Base-by-base conservation (phyloP, 2,888 invertebrate species). In the Baccha elongata region DNA sequence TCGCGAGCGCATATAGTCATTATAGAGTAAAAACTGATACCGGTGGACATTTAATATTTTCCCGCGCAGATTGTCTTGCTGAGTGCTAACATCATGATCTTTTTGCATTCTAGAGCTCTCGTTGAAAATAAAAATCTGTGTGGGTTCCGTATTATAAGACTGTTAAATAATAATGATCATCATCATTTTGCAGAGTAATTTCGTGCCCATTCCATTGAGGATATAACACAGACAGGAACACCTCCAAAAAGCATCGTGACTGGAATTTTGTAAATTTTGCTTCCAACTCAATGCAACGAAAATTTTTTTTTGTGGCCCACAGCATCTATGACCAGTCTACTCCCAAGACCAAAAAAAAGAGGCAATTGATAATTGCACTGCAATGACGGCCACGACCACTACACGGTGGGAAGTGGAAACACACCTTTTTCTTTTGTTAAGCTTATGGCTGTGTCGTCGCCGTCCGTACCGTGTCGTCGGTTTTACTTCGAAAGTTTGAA, bases 391-490 rank as follows among this genome's bases (percentile, higher is more conserved):
- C 19, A 44, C 35, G 46, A 44, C 48, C 17, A 29, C 44, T 21
- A 29, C 32, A 55, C 32, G 37, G 65, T 71, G 58, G 58, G 64
- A 81, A 81, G 65, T 71, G 58, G 58, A 64, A 81, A 81, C 75
- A 75, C 75, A 75, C 81, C 75, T 81, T 72, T 69, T 69, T 69
- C 75, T 81, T 81, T 81, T 74, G 64, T 80, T 69, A 19, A 69
- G 26, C 50, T 52, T 46, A 17, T 23, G 42, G 40, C 13, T 13
- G 35, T 11, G 37, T 13, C 21, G 21, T 10, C 17, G 19, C 17
- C 15, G 19, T 44, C n/a, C 17, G 8, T 13, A 3, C 10, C 8
- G 11, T 23, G 21, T 15, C 13, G 48, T 11, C 13, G 17, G 17
- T 44, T 40, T n/a, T 13, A 40, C 5, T 17, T 11, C 17, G 21